Conservation (phyloP, 2,888 invertebrate species). For the Pinctada fucata region DNA sequence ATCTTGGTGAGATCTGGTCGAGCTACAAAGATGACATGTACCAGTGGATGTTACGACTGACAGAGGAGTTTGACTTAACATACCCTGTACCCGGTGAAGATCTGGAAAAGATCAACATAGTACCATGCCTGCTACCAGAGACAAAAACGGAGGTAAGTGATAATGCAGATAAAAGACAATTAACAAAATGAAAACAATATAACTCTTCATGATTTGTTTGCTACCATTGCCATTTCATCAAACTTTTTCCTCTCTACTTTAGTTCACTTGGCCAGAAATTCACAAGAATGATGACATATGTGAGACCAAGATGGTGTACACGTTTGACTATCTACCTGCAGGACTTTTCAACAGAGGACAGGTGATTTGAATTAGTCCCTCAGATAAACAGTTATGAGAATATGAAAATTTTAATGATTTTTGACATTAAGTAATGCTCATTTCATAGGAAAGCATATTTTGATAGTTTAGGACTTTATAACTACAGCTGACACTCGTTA, state of each 20-base stretch:
- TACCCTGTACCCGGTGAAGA: slow-evolving; percentile 59
- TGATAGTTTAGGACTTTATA: too few relatives aligned
- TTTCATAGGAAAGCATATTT: too few relatives aligned
- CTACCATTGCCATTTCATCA: too few relatives aligned
- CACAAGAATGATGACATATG: slow-evolving; percentile 54
- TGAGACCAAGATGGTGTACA: slow-evolving; percentile 72
- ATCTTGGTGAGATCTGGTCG: slow-evolving; percentile 70
- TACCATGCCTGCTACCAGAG: slow-evolving; percentile 76
- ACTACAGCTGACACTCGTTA: too few relatives aligned
- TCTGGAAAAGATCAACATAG: slow-evolving; percentile 62
- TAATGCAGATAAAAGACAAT: background rate
- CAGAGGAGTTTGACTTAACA: slow-evolving; percentile 76
- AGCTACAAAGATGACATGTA: slow-evolving; percentile 68
- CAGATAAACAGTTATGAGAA: too few relatives aligned
- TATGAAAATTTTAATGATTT: too few relatives aligned
- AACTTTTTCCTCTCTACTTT: background rate
- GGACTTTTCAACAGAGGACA: slow-evolving; percentile 76
- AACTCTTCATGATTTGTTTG: too few relatives aligned
- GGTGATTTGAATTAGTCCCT: slow-evolving; percentile 49
- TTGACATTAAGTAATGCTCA: too few relatives aligned
- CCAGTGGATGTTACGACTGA: slow-evolving; percentile 74
- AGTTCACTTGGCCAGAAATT: slow-evolving; percentile 70
- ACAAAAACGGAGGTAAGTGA: slow-evolving; percentile 66
- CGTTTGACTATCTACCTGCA: slow-evolving; percentile 75
- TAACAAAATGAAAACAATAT: background rate